A percentile compares a stretch with the other conserved stretches of the same genome.
These are phyloP conservation scores for Radopholus similis DNA, from an alignment of 1,140 invertebrate species.

Conservation along the genomic window DNA sequence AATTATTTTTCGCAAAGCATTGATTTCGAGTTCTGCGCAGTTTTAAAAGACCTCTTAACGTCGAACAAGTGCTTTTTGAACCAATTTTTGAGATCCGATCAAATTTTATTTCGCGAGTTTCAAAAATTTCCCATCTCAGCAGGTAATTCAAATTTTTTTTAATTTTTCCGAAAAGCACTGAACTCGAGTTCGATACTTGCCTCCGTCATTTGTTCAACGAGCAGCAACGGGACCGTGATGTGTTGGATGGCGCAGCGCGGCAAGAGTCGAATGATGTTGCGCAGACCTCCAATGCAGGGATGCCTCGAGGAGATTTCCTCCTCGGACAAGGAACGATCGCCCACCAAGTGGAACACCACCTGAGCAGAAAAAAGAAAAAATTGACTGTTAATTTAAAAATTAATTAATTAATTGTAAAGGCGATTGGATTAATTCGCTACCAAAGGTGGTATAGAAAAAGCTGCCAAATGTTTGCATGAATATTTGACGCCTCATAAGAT, in stretches of 20 bases:
- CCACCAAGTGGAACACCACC: constrained; percentile 87
- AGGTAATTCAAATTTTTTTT: too few species aligned
- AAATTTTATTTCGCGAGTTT: too few species aligned
- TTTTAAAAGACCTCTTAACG: too few species aligned
- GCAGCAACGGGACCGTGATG: constrained; percentile 82
- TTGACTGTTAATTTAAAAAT: not conserved
- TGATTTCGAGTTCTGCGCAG: too few species aligned
- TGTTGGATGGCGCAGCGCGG: constrained; percentile 87
- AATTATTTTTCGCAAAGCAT: too few species aligned
- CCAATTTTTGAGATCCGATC: too few species aligned
- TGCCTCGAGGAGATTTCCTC: constrained; percentile 87
- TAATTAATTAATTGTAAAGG: too few species aligned
- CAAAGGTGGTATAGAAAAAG: not conserved
- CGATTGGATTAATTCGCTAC: not conserved
- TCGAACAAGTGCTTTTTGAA: too few species aligned
- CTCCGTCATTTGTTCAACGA: constrained; percentile 89
- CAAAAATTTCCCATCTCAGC: too few species aligned
- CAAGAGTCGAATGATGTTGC: constrained; percentile 88
- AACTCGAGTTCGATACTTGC: too few species aligned
- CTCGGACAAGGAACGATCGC: constrained; percentile 55
- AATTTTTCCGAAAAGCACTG: too few species aligned
- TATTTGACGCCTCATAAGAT: too few species aligned
- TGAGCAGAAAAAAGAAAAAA: constrained; percentile 66
- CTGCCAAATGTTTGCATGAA: not conserved
- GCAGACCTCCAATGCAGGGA: constrained; percentile 84